Conservation (phyloP, 2,113 vertebrate genomes). For the Mirounga angustirostris region DNA sequence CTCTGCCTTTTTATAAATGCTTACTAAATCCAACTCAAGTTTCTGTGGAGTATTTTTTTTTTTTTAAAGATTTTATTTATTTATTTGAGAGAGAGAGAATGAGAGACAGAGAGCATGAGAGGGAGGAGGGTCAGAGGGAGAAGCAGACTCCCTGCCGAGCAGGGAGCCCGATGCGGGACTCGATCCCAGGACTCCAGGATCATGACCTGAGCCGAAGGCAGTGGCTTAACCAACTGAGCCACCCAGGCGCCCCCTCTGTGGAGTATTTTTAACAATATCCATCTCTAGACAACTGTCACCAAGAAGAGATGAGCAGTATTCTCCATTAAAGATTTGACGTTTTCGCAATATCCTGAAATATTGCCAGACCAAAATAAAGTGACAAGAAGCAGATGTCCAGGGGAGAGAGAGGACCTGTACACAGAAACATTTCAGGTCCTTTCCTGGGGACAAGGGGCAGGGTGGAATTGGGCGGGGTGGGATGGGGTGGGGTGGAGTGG, state of each 20-base stretch:
- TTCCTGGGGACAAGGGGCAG: background rate
- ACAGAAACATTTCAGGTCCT: background rate
- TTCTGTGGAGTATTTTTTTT: background rate
- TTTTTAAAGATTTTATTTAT: too few relatives aligned
- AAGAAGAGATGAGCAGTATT: background rate
- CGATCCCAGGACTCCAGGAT: too few relatives aligned
- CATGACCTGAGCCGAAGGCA: too few relatives aligned
- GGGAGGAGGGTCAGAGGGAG: too few relatives aligned
- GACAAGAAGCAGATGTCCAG: background rate
- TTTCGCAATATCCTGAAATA: conserved; percentile 8
- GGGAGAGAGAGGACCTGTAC: background rate
- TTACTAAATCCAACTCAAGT: background rate
- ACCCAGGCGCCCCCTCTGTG: too few relatives aligned
- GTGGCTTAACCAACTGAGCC: too few relatives aligned
- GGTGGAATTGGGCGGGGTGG: too few relatives aligned
- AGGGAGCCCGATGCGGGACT: too few relatives aligned
- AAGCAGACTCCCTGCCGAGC: too few relatives aligned
- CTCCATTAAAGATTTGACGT: background rate
- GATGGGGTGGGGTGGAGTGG: too few relatives aligned
- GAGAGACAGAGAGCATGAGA: too few relatives aligned
- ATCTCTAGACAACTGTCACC: background rate
- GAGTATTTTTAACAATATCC: background rate
- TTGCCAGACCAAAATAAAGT: background rate
- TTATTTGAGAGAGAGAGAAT: too few relatives aligned
- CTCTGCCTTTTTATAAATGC: background rate